A percentile compares a stretch with the other conserved stretches of the same genome.
Evolutionary conservation across 64 coral and sea anemone genomes (phyloP).

Genomic region (Dendronephthya gigantea): DNA sequence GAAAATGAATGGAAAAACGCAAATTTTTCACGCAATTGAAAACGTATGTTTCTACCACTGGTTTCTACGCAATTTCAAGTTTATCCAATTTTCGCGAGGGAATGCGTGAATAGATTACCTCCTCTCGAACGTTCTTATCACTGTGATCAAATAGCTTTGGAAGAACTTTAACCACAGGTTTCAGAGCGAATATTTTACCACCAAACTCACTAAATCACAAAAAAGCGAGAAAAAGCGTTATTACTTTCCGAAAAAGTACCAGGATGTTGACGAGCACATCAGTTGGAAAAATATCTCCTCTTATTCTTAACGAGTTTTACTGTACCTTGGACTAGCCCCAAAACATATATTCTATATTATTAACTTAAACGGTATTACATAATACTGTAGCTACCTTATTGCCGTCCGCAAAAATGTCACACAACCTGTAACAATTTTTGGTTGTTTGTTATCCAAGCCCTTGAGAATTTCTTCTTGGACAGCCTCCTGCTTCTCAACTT

Average conservation of each 20-base stretch:
- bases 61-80: no score
- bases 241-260: background rate
- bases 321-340: no score
- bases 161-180: conserved; percentile 76
- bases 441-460: conserved; percentile 92
- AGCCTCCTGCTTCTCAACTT: conserved; percentile 82
- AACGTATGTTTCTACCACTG: no score
- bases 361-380: no score
- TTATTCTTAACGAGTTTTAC: no score
- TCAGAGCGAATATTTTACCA: conserved; percentile 83
- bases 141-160: conserved; percentile 94
- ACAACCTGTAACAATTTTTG: conserved; percentile 87
- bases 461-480: conserved; percentile 97
- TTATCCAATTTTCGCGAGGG: no score
- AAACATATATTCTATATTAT: no score
- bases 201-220: conserved; percentile 64
- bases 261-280: no score
- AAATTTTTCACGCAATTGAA: no score
- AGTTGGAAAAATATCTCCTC: no score
- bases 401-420: conserved; percentile 46
- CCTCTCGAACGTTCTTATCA: conserved; percentile 88
- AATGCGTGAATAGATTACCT: no score
- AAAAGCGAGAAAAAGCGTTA: background rate
- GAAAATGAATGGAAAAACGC: no score
- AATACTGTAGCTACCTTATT: conserved; percentile 38